phyloP scores from a whole-genome alignment of 2,888 invertebrate genomes.

The Clepsis dumicolana region DNA sequence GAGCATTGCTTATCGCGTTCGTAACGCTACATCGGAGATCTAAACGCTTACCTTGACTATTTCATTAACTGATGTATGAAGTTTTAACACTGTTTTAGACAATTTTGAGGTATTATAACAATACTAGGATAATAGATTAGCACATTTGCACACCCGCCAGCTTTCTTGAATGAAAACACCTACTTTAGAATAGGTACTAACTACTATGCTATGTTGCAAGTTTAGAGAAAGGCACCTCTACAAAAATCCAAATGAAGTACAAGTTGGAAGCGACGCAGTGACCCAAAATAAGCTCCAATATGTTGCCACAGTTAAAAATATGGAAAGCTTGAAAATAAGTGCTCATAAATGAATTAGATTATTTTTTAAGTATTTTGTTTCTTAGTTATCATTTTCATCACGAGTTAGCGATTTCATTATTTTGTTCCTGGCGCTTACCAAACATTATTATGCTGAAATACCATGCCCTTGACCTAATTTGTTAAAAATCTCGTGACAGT shows the following conservation, averaged over 20 bases:
- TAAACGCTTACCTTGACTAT: constrained; percentile 81
- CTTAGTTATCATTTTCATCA: constrained; percentile 7
- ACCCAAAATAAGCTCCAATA: constrained; percentile 85
- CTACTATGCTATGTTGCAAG: constrained; percentile 83
- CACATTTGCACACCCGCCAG: constrained; percentile 85
- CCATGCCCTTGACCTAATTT: constrained; percentile 71
- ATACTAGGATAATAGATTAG: constrained; percentile 65
- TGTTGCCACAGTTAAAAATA: constrained; percentile 76
- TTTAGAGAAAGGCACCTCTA: constrained; percentile 86
- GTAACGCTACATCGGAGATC: constrained; percentile 61
- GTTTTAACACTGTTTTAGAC: constrained; percentile 62
- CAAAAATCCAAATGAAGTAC: constrained; percentile 81
- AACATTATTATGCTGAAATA: neutral
- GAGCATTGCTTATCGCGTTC: constrained; percentile 70
- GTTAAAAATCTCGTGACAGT: constrained; percentile 61
- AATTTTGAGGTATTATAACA: constrained; percentile 61
- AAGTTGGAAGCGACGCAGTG: constrained; percentile 84
- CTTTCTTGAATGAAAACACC: constrained; percentile 85
- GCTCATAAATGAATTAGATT: constrained; percentile 16
- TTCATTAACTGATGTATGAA: constrained; percentile 75
- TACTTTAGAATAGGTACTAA: constrained; percentile 50
- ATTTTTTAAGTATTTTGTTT: constrained; percentile 20
- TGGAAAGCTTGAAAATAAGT: constrained; percentile 67
- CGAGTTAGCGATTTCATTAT: constrained; percentile 14
- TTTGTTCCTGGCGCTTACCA: constrained; percentile 1